Conservation (phyloP, 2,113 vertebrate genomes). For the Zapornia atra region DNA sequence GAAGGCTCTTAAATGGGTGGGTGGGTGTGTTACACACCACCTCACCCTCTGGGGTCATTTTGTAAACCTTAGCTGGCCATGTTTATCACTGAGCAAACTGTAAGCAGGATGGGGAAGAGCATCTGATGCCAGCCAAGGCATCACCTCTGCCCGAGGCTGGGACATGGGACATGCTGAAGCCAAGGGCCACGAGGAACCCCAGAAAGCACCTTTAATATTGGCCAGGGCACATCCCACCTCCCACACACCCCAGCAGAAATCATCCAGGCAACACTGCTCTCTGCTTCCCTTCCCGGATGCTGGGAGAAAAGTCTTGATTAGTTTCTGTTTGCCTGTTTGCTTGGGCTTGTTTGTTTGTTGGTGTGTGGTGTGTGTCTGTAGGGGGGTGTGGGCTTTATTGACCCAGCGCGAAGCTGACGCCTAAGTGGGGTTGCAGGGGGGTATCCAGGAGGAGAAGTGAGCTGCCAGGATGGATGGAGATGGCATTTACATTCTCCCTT, state of each 20-base stretch:
- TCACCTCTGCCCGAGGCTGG: not conserved
- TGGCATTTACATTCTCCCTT: not conserved
- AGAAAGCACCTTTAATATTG: not conserved
- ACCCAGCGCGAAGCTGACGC: not conserved
- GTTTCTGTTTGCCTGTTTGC: not conserved
- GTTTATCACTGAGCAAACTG: not conserved
- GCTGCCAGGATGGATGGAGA: not conserved
- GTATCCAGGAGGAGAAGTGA: not conserved
- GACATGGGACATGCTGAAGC: not conserved
- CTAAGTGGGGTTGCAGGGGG: not conserved
- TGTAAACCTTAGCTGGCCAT: not conserved
- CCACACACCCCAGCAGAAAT: not conserved
- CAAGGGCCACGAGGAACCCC: not conserved
- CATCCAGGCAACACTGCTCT: not conserved
- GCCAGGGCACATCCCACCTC: fast-evolving
- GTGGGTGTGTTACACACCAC: not conserved
- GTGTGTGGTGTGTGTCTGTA: not conserved
- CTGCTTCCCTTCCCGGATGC: not conserved
- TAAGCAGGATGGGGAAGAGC: not conserved
- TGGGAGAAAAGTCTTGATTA: not conserved
- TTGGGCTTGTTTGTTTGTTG: conserved; percentile 16
- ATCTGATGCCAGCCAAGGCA: not conserved
- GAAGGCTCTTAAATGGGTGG: not conserved
- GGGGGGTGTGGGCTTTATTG: not conserved
- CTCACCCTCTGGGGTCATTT: not conserved